phyloP scores from a whole-genome alignment of 2,113 vertebrate species.

The Abramis brama region DNA sequence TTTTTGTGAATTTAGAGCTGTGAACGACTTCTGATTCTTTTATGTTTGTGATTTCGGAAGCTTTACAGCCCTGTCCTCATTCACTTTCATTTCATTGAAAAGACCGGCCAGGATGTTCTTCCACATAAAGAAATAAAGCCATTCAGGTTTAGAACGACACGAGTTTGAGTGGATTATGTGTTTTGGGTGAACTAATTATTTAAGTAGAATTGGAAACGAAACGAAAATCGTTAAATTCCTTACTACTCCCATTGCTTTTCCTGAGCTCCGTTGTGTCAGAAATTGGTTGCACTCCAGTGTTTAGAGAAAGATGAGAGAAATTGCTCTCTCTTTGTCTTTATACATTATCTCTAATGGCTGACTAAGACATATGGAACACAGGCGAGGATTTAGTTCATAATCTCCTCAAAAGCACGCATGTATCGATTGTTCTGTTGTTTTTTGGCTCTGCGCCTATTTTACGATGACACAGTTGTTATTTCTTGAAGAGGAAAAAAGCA shows the following conservation, averaged over 20 bases:
- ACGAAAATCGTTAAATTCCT: background rate
- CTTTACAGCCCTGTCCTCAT: background rate
- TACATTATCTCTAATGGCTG: constrained; percentile 61
- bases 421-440: constrained; percentile 66
- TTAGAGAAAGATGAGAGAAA: constrained; percentile 19
- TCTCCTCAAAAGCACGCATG: constrained; percentile 62
- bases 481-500: constrained; percentile 46
- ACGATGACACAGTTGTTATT: constrained; percentile 54
- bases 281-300: constrained; percentile 4
- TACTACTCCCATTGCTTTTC: background rate
- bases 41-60: background rate
- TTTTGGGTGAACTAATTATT: background rate
- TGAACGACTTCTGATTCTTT: background rate
- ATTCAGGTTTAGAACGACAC: background rate
- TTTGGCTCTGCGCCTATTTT: constrained; percentile 59
- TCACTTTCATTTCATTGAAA: background rate
- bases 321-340: constrained; percentile 22
- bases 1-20: background rate
- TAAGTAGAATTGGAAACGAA: background rate
- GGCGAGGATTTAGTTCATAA: constrained; percentile 68
- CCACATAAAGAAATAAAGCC: background rate
- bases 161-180: background rate
- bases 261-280: background rate
- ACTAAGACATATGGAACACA: constrained; percentile 61
- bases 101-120: background rate